These are phyloP conservation scores for Ommatoiulus sabulosus DNA, from an alignment of 2,888 invertebrate species.

Conservation along the genomic window DNA sequence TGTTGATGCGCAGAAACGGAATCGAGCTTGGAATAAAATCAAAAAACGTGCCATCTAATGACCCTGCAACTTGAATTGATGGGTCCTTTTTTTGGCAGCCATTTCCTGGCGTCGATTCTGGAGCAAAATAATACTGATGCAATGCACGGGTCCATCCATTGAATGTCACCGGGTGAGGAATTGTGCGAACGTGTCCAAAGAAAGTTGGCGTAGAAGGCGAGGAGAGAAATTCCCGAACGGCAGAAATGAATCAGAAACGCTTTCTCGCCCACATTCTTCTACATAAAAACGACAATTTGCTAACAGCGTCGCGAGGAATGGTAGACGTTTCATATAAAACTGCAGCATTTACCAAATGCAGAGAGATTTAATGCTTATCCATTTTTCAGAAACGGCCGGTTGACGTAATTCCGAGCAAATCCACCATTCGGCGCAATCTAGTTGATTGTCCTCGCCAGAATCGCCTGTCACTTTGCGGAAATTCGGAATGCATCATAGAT, in stretches of 20 bases:
- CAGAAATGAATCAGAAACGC: constrained; percentile 26
- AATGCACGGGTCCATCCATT: constrained; percentile 23
- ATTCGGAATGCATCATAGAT: too few species aligned
- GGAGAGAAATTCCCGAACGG: not conserved
- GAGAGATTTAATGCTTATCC: too few species aligned
- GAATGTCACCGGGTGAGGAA: constrained; percentile 18
- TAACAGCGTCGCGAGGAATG: not conserved
- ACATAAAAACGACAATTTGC: constrained; percentile 28
- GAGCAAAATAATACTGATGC: constrained; percentile 29
- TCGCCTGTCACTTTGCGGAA: too few species aligned
- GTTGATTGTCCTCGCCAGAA: not conserved
- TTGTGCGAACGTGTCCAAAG: not conserved
- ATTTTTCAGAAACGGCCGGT: not conserved
- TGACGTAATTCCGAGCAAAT: not conserved
- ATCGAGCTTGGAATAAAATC: constrained; percentile 20
- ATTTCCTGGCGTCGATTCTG: constrained; percentile 18
- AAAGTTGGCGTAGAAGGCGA: not conserved
- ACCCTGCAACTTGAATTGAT: constrained; percentile 34
- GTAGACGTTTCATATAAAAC: too few species aligned
- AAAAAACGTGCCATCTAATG: constrained; percentile 25
- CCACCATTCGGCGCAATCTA: not conserved
- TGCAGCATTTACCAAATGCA: too few species aligned
- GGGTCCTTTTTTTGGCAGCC: constrained; percentile 2
- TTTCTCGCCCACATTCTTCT: not conserved
- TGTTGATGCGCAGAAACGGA: constrained; percentile 28